Evolutionary conservation across 2,797 vertebrate species (phyloP).

Genomic region (Gorsachius magnificus): DNA sequence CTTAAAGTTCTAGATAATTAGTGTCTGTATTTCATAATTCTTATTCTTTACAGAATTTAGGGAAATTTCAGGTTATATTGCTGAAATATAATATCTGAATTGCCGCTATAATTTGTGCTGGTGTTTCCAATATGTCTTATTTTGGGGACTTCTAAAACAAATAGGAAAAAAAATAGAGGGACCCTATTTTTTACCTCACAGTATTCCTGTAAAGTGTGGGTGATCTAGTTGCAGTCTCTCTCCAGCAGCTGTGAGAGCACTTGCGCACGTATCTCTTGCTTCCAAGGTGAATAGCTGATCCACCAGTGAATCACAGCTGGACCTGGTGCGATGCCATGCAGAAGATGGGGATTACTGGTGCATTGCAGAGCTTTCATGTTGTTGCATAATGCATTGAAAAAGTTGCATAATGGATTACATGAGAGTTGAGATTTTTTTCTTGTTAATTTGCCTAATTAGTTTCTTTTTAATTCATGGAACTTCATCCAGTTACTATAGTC

Average conservation of each 20-base stretch:
- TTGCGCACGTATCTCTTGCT: not conserved
- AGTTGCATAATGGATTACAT: not conserved
- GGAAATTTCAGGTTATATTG: not conserved
- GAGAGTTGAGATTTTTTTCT: not conserved
- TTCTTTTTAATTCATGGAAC: not conserved
- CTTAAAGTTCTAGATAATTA: not conserved
- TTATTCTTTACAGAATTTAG: not conserved
- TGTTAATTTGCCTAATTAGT: not conserved
- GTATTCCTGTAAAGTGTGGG: not conserved
- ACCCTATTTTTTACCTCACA: not conserved
- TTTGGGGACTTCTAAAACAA: not conserved
- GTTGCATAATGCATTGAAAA: not conserved
- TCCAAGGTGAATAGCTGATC: not conserved
- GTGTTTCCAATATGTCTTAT: not conserved
- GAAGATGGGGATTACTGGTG: not conserved
- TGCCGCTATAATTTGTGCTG: not conserved
- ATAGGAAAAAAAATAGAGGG: not conserved
- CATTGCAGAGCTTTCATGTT: not conserved
- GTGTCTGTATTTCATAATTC: not conserved
- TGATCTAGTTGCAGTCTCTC: not conserved
- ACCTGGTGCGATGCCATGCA: not conserved
- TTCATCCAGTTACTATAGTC: not conserved
- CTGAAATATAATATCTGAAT: not conserved
- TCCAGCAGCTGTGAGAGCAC: not conserved
- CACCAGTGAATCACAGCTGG: not conserved